phyloP scores from a whole-genome alignment of 2,113 vertebrate species.

The Brevimyrus niger region DNA sequence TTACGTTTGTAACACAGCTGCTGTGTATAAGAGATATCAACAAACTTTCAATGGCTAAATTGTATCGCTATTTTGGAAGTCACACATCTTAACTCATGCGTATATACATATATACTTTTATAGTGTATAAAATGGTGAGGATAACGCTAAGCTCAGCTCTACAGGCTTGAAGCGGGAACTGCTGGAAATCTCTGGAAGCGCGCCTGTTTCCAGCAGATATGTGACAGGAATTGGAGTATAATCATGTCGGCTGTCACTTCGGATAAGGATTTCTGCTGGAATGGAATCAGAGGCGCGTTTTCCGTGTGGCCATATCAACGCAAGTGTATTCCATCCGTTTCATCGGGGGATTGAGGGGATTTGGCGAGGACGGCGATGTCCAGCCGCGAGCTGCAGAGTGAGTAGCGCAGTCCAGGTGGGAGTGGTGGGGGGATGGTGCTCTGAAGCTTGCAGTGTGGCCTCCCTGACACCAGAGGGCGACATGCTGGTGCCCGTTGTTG shows the following conservation, averaged over 20 bases:
- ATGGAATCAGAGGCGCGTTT: neutral
- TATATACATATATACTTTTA: neutral
- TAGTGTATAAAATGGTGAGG: neutral
- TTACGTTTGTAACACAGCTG: neutral
- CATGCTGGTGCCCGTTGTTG: neutral
- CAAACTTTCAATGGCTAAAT: neutral
- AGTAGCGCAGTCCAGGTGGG: neutral
- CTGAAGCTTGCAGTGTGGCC: neutral
- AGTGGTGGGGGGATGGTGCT: neutral
- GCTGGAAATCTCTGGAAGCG: neutral
- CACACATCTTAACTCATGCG: neutral
- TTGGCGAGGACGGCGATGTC: neutral
- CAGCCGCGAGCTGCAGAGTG: neutral
- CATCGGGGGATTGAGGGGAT: slow-evolving; percentile 2
- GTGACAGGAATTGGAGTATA: slow-evolving; percentile 1
- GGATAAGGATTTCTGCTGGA: slow-evolving; percentile 6
- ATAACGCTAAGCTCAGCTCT: neutral
- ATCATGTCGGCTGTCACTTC: slow-evolving; percentile 5
- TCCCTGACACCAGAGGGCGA: neutral
- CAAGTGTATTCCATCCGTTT: slow-evolving; percentile 9
- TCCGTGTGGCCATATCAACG: neutral
- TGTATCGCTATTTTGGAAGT: neutral
- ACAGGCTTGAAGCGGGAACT: neutral
- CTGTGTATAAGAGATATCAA: neutral
- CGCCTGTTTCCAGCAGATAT: slow-evolving; percentile 2